Percentiles rank a stretch among this genome's conserved stretches.
phyloP scores from a whole-genome alignment of 2,888 invertebrate genomes.

The Eristalinus sepulchralis region DNA sequence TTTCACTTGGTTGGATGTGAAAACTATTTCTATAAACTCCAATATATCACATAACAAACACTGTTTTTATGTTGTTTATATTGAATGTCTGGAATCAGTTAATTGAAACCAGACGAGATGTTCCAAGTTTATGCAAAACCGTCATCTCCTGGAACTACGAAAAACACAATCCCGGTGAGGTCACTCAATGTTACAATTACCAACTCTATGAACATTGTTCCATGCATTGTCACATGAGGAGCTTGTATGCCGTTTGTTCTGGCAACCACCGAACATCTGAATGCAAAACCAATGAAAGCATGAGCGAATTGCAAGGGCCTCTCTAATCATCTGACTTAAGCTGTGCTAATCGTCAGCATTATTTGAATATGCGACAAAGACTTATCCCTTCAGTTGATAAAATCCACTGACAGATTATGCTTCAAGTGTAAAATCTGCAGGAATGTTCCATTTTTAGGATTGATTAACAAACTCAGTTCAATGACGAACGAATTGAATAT shows the following conservation, averaged over 20 bases:
- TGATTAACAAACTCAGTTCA: no score
- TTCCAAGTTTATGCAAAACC: background rate
- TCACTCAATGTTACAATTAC: conserved; percentile 13
- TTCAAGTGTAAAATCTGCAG: no score
- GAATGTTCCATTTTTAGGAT: no score
- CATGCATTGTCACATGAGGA: conserved; percentile 11
- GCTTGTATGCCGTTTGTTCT: conserved; percentile 1
- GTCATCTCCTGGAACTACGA: conserved; percentile 8
- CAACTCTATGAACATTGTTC: conserved; percentile 19
- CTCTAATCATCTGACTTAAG: no score
- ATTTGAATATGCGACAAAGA: no score
- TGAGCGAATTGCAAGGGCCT: no score
- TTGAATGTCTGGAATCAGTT: conserved; percentile 1
- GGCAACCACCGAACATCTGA: no score
- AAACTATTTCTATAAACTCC: background rate
- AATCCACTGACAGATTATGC: no score
- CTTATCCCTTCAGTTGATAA: no score
- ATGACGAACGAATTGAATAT: no score
- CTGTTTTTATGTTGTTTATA: conserved; percentile 5
- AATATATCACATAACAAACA: background rate
- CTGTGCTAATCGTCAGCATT: no score
- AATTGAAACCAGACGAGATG: background rate
- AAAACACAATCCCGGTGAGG: background rate
- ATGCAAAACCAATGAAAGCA: no score
- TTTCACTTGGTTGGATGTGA: background rate